phyloP scores from a whole-genome alignment of 2,888 invertebrate genomes.

The Cinara cedri region DNA sequence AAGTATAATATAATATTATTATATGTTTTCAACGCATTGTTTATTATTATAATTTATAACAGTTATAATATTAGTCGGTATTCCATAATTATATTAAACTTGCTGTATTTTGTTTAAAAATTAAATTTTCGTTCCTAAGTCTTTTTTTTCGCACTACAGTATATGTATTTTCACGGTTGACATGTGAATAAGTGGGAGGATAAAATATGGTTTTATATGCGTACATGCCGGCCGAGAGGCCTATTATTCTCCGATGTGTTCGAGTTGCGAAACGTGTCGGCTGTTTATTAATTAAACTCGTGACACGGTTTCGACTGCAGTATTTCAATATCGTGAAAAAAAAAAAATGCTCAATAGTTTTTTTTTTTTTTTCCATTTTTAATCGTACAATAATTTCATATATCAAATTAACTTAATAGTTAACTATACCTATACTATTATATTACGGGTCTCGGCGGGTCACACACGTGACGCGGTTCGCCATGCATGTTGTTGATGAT shows the following conservation, averaged over 20 bases:
- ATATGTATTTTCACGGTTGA: background rate
- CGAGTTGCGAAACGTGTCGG: conserved; percentile 26
- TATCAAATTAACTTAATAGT: background rate
- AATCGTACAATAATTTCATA: conserved; percentile 23
- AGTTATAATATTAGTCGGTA: conserved; percentile 1
- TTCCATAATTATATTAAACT: background rate
- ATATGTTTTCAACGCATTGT: conserved; percentile 8
- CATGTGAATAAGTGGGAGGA: conserved; percentile 22
- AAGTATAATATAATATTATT: background rate
- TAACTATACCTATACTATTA: background rate
- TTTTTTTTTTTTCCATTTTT: conserved; percentile 20
- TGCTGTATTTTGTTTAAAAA: background rate
- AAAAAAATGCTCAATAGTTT: conserved; percentile 9
- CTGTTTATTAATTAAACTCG: conserved; percentile 53
- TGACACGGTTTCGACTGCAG: conserved; percentile 21
- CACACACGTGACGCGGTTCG: conserved; percentile 31
- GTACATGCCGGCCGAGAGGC: conserved; percentile 3
- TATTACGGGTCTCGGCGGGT: conserved; percentile 29
- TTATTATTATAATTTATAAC: background rate
- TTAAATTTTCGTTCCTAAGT: background rate
- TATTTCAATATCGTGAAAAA: conserved; percentile 23
- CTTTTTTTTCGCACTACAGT: background rate
- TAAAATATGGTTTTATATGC: conserved; percentile 32
- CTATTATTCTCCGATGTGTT: conserved; percentile 47
- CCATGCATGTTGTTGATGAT: conserved; percentile 35